Percentiles rank a stretch among this genome's conserved stretches.
These are phyloP conservation scores for Cuculus canorus DNA, from an alignment of 2,797 vertebrate genomes.

Conservation along the genomic window DNA sequence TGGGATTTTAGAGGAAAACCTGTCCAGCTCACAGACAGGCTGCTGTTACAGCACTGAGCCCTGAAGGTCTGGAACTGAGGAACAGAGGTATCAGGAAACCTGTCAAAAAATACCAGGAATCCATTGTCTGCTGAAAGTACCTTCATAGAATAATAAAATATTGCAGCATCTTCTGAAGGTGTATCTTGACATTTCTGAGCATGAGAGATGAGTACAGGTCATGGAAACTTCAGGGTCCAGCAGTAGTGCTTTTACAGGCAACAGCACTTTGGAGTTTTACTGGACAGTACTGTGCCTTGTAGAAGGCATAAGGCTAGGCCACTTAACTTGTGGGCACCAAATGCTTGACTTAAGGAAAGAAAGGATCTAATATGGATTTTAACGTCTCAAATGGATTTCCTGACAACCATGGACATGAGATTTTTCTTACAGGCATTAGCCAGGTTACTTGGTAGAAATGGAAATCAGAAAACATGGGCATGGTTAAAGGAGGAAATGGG, in stretches of 20 bases:
- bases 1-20: neutral
- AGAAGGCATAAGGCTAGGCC: neutral
- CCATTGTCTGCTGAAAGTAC: fast-evolving
- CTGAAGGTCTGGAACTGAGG: neutral
- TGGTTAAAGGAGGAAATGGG: neutral
- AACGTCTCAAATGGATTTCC: neutral
- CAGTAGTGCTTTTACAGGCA: neutral
- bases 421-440: neutral
- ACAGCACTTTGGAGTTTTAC: neutral
- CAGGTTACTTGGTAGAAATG: neutral
- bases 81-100: neutral
- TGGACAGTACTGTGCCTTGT: neutral
- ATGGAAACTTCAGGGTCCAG: neutral
- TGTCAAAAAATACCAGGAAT: neutral
- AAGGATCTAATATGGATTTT: neutral
- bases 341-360: neutral
- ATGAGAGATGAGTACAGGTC: neutral
- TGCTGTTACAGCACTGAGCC: neutral
- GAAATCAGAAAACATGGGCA: neutral
- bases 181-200: neutral
- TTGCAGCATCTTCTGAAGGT: neutral
- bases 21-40: neutral
- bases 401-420: neutral
- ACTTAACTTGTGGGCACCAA: neutral
- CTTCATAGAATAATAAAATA: neutral